phyloP scores from a whole-genome alignment of 1,140 invertebrate species.

The Diorhabda carinulata region DNA sequence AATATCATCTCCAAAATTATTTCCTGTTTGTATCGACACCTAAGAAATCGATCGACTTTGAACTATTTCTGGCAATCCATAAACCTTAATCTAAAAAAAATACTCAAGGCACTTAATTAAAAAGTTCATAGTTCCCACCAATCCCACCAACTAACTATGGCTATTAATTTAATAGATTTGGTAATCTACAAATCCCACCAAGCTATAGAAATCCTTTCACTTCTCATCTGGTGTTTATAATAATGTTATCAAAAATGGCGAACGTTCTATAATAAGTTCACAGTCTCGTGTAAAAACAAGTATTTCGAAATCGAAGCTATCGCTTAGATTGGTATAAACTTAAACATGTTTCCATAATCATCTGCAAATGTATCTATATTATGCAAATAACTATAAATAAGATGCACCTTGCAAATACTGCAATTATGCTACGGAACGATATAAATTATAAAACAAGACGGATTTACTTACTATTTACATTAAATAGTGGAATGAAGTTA shows the following conservation, averaged over 20 bases:
- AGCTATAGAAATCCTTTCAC: background rate
- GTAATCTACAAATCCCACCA: background rate
- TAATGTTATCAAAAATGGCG: background rate
- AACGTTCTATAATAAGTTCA: background rate
- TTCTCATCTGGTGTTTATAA: background rate
- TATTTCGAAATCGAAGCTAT: too few species aligned
- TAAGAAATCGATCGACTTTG: too few species aligned
- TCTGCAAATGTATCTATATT: background rate
- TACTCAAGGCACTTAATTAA: background rate
- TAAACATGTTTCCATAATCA: too few species aligned
- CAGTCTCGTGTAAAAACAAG: background rate
- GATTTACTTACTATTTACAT: background rate
- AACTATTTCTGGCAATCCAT: too few species aligned
- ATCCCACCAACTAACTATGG: background rate
- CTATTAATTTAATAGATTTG: background rate
- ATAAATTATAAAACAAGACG: background rate
- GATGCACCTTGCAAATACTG: slow-evolving; percentile 1
- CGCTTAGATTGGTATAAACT: too few species aligned
- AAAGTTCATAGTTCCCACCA: background rate
- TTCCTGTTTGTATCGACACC: too few species aligned
- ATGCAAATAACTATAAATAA: background rate
- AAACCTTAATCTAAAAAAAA: too few species aligned
- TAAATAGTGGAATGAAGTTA: background rate
- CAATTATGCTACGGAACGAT: background rate
- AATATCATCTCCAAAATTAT: too few species aligned